A percentile compares a stretch with the other conserved stretches of the same genome.
These are phyloP conservation scores for Acleris cristana DNA, from an alignment of 2,888 invertebrate genomes.

Conservation along the genomic window DNA sequence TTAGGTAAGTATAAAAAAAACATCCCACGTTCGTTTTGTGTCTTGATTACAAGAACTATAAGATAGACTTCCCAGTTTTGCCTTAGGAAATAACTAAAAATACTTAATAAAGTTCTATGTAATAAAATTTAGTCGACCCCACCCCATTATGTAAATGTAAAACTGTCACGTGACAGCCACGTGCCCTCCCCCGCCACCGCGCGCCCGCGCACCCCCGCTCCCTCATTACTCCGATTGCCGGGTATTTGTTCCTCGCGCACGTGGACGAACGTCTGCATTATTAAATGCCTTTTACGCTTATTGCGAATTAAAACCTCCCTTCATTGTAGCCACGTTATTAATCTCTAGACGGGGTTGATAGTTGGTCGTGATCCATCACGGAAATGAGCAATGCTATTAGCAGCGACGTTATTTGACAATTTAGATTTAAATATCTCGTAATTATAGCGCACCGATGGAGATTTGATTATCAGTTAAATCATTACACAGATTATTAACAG, in stretches of 20 bases:
- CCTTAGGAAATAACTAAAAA: too few species aligned
- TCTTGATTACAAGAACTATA: too few species aligned
- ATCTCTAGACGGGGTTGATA: constrained; percentile 55
- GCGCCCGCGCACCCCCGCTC: constrained; percentile 52
- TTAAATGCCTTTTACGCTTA: constrained; percentile 84
- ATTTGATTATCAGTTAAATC: neutral
- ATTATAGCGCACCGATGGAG: neutral
- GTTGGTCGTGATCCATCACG: constrained; percentile 44
- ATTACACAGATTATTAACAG: neutral
- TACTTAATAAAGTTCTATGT: constrained; percentile 53
- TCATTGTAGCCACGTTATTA: constrained; percentile 66
- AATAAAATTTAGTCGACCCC: constrained; percentile 42
- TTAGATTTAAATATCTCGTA: constrained; percentile 12
- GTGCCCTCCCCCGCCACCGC: constrained; percentile 52
- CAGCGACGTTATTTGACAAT: constrained; percentile 14
- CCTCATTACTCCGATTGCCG: constrained; percentile 78
- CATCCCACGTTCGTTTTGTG: too few species aligned
- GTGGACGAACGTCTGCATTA: constrained; percentile 80
- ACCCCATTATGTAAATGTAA: constrained; percentile 63
- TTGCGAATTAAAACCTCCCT: constrained; percentile 73
- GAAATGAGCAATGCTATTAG: constrained; percentile 56
- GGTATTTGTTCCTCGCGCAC: constrained; percentile 78
- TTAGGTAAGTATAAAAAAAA: too few species aligned
- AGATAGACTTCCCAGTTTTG: too few species aligned
- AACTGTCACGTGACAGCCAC: constrained; percentile 78